Evolutionary conservation across 2,888 invertebrate species (phyloP), one percentile per base, ranked within the genome.

Genomic region (Celastrina argiolus): DNA sequence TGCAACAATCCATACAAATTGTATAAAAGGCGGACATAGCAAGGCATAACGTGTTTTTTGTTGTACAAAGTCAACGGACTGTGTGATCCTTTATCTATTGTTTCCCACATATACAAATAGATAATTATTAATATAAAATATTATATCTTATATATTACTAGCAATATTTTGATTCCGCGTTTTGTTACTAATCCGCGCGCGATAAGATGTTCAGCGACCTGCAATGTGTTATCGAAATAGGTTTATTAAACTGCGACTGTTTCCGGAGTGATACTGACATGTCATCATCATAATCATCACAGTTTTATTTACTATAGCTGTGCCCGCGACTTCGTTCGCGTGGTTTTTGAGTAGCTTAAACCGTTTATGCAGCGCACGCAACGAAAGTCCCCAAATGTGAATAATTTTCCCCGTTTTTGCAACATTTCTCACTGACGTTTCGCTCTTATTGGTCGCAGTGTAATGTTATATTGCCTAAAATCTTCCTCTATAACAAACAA

Each of bases 161-260:
- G n/a, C 56, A 28, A 28, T n/a, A 14, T 16, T 58, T 28, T 58
- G 2, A 16, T 45, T 58, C 31, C 58, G 58, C 8, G 31, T 31
- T 31, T 31, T 31, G 16, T 58, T 58, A 18, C 16, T 58, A 58
- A 31, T 58, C 58, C 58, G 28, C 7, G 16, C 22, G 22, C 16
- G 16, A 45, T 45, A 45, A 45, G 45, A 28, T 31, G 58, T 58
- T 58, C 31, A 58, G 31, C 31, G 58, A 58, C 58, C 31, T 58
- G 31, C 58, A 58, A 31, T 22, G 58, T n/a, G 56, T 56, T 58
- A 58, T 28, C 58, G n/a, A 58, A 51, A 51, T 51, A 51, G 51
- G 58, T 58, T 58, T 28, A 58, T 31, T 58, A 28, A 58, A 58
- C 58, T 58, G n/a, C 31, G 5, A 31, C 6, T 31, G 51, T 51